Conservation (phyloP, 92 coral and sea anemone genomes). For the Micromussa lordhowensis region DNA sequence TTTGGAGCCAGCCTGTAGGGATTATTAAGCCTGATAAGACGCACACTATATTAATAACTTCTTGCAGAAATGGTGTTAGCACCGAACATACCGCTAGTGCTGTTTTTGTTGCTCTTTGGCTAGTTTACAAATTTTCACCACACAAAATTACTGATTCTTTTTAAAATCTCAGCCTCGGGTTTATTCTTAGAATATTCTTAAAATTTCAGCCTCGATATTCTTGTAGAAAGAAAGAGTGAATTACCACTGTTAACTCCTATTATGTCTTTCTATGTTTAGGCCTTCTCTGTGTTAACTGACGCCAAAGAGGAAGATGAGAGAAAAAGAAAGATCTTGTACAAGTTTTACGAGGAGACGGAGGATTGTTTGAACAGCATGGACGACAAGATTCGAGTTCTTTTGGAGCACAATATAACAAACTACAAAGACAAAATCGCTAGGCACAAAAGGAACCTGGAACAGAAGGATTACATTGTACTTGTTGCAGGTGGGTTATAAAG, state of each 20-base stretch:
- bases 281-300: conserved; percentile 43
- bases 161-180: too few species aligned
- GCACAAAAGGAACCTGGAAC: background rate
- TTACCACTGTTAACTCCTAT: background rate
- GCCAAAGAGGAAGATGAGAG: conserved; percentile 39
- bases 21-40: too few species aligned
- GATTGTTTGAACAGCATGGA: conserved; percentile 7
- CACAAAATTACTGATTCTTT: too few species aligned
- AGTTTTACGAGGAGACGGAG: background rate
- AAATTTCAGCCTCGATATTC: too few species aligned
- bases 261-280: background rate
- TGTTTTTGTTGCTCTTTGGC: too few species aligned
- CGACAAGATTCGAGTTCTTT: background rate
- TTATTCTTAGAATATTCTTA: too few species aligned
- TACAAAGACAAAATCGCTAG: background rate
- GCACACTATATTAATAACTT: too few species aligned
- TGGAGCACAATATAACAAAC: conserved; percentile 1
- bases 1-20: too few species aligned
- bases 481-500: conserved; percentile 29
- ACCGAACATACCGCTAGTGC: too few species aligned
- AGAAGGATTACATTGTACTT: conserved; percentile 31
- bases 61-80: too few species aligned
- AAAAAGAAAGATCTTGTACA: conserved; percentile 13
- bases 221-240: too few species aligned
- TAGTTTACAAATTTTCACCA: too few species aligned